Percentiles rank a stretch among this genome's conserved stretches.
Evolutionary conservation across 2,888 invertebrate genomes (phyloP).

Genomic region (Limnephilus auricula): DNA sequence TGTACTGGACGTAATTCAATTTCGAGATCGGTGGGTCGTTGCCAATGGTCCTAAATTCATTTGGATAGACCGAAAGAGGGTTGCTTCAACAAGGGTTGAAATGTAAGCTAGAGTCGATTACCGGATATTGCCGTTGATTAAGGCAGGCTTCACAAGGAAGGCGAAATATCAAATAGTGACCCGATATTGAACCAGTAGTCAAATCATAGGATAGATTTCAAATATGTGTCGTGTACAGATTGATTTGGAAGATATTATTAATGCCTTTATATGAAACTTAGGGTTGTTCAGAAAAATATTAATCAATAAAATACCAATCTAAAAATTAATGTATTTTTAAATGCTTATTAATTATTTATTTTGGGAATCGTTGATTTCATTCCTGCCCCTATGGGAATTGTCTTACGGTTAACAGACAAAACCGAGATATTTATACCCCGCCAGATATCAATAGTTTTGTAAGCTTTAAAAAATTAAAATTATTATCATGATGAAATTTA

Average conservation of each 20-base stretch:
- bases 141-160: neutral
- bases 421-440: no score
- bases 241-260: neutral
- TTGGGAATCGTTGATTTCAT: no score
- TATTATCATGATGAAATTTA: no score
- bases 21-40: constrained; percentile 29
- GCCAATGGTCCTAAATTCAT: constrained; percentile 15
- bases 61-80: constrained; percentile 34
- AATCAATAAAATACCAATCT: neutral
- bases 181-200: neutral
- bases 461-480: no score
- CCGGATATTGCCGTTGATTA: constrained; percentile 44
- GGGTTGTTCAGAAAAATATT: neutral
- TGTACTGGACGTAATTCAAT: constrained; percentile 43
- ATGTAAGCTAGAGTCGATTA: constrained; percentile 50
- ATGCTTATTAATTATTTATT: no score
- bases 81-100: constrained; percentile 25
- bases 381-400: no score
- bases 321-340: no score
- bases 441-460: no score
- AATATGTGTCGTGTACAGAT: neutral
- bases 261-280: neutral
- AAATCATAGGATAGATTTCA: neutral
- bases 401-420: no score
- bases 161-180: neutral